A percentile compares a stretch with the other conserved stretches of the same genome.
phyloP scores from a whole-genome alignment of 37 sponge, comb jelly and placozoan species.

The Cliona cf. orientalis region DNA sequence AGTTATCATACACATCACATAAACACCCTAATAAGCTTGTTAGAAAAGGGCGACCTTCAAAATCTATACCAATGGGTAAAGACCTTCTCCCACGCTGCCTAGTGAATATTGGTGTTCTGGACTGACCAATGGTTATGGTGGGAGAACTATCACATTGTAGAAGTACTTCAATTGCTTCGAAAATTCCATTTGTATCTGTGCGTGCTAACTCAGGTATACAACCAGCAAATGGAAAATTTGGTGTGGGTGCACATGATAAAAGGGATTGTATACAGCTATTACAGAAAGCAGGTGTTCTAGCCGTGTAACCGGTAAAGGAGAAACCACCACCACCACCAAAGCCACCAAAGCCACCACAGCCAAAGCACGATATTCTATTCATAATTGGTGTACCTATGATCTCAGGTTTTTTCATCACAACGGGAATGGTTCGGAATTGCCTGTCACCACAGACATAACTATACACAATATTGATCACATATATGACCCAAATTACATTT shows the following conservation, averaged over 20 bases:
- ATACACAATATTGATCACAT: slow-evolving; percentile 21
- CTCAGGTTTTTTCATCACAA: slow-evolving; percentile 14
- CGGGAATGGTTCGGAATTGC: slow-evolving; percentile 7
- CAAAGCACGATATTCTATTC: neutral
- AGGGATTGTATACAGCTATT: slow-evolving; percentile 3
- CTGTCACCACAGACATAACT: slow-evolving; percentile 31
- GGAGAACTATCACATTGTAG: too few relatives aligned
- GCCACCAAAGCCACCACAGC: neutral
- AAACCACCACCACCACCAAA: neutral
- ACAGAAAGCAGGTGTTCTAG: slow-evolving; percentile 4
- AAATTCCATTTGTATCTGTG: too few relatives aligned
- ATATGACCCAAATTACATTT: slow-evolving; percentile 2
- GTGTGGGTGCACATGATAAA: slow-evolving; percentile 3
- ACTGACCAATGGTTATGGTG: too few relatives aligned
- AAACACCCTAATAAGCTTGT: too few relatives aligned
- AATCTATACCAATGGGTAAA: too few relatives aligned
- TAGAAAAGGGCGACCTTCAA: too few relatives aligned
- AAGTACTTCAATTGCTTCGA: too few relatives aligned
- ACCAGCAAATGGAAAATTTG: slow-evolving; percentile 21
- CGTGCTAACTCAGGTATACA: neutral
- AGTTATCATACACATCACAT: too few relatives aligned
- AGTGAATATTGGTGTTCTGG: too few relatives aligned
- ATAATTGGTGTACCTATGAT: neutral
- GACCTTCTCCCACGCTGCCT: too few relatives aligned
- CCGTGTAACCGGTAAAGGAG: neutral